These are phyloP conservation scores for Hippoglossus hippoglossus DNA, from an alignment of 2,797 vertebrate genomes.

Conservation along the genomic window DNA sequence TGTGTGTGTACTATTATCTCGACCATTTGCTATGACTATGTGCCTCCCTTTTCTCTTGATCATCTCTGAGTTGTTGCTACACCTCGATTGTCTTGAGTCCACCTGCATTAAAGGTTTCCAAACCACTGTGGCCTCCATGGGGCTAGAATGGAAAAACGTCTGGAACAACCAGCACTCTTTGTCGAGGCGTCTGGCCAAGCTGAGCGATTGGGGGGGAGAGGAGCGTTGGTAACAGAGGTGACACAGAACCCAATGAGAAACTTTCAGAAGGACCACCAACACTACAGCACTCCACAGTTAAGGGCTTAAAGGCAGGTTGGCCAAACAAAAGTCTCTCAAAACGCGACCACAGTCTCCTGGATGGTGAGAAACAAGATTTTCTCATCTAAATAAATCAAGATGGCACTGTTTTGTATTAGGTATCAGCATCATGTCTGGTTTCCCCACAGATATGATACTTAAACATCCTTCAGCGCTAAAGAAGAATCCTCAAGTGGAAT, in stretches of 20 bases:
- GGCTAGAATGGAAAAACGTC: neutral
- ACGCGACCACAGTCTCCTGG: no score
- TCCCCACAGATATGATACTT: neutral
- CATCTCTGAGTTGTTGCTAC: neutral
- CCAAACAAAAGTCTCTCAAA: no score
- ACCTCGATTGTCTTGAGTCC: neutral
- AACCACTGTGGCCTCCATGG: neutral
- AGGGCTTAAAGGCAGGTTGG: no score
- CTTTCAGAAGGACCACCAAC: neutral
- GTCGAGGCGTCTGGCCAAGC: neutral
- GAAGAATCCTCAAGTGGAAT: no score
- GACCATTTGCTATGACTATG: neutral
- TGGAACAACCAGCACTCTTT: neutral
- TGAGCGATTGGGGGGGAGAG: neutral
- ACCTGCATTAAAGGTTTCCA: neutral
- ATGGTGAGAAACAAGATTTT: neutral
- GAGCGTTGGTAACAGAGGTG: neutral
- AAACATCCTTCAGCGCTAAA: no score
- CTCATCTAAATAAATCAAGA: neutral
- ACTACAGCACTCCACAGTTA: neutral
- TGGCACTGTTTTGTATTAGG: neutral
- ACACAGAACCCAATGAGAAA: neutral
- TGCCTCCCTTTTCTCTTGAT: neutral
- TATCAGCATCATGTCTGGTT: neutral
- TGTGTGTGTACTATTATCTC: neutral